A percentile compares a stretch with the other conserved stretches of the same genome.
These are phyloP conservation scores for Camelus bactrianus DNA, from an alignment of 2,113 vertebrate genomes.

Conservation along the genomic window DNA sequence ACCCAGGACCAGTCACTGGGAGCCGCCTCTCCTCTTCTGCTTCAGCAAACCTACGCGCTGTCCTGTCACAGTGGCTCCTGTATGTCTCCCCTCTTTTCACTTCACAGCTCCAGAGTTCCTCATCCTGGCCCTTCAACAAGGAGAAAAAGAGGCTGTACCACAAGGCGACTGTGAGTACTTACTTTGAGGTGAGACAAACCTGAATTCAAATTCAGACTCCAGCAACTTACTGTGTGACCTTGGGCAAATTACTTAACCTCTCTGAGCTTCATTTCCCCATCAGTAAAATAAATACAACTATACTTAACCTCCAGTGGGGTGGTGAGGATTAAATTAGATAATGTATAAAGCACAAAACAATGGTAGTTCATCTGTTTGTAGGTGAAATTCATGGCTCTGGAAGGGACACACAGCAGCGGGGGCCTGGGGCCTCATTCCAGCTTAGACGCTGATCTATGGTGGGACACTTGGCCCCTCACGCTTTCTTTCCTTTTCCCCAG, in stretches of 20 bases:
- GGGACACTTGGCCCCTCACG: fast-evolving
- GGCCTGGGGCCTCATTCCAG: neutral
- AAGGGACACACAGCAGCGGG: neutral
- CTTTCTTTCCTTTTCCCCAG: neutral
- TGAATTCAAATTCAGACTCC: neutral
- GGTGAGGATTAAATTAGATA: neutral
- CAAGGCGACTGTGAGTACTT: neutral
- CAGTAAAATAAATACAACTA: neutral
- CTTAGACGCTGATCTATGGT: fast-evolving
- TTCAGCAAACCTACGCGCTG: neutral
- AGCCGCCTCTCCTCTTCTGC: neutral
- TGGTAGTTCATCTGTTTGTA: neutral
- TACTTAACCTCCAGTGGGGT: neutral
- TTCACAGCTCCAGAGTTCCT: neutral
- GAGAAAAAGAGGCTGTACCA: neutral
- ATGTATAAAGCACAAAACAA: neutral
- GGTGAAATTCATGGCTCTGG: neutral
- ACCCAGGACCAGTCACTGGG: neutral
- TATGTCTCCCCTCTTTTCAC: neutral
- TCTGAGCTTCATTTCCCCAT: neutral
- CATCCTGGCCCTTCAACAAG: neutral
- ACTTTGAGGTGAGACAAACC: neutral
- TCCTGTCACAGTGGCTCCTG: fast-evolving
- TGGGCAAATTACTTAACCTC: neutral
- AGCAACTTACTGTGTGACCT: neutral